Conservation (phyloP, 64 coral and sea anemone genomes). For the Hydrozoanthus tunicans region DNA sequence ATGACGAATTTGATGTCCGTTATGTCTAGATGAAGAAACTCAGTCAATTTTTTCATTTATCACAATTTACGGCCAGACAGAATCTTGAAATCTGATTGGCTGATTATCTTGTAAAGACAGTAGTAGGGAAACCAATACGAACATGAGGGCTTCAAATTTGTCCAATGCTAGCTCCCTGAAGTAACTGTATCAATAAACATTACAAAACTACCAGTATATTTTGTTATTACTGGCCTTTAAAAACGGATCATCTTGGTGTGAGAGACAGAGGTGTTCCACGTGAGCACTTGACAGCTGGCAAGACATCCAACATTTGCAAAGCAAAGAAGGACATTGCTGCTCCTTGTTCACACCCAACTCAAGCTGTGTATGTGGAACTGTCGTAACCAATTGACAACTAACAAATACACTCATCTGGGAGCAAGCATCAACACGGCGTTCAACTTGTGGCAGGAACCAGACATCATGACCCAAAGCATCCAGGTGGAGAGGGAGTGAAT, state of each 20-base stretch:
- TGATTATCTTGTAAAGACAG: neutral
- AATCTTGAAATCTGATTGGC: too few relatives aligned
- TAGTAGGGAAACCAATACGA: neutral
- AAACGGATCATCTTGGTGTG: constrained; percentile 57
- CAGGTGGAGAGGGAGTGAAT: constrained; percentile 91
- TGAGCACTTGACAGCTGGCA: constrained; percentile 63
- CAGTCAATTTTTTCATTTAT: neutral
- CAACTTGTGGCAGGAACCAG: constrained; percentile 84
- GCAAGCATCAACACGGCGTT: constrained; percentile 60
- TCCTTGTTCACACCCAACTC: constrained; percentile 38
- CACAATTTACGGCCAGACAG: too few relatives aligned
- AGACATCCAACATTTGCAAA: constrained; percentile 65
- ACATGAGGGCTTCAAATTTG: constrained; percentile 65
- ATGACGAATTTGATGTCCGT: constrained; percentile 99
- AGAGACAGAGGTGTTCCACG: constrained; percentile 36
- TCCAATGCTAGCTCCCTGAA: constrained; percentile 85
- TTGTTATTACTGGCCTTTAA: constrained; percentile 65
- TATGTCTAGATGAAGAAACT: constrained; percentile 80
- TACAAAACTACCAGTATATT: constrained; percentile 32
- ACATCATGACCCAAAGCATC: constrained; percentile 89
- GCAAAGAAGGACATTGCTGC: constrained; percentile 61
- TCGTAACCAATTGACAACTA: constrained; percentile 35
- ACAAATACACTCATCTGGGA: constrained; percentile 45
- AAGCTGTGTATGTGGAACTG: constrained; percentile 11
- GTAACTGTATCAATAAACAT: constrained; percentile 26